Evolutionary conservation across 2,113 vertebrate genomes (phyloP), one percentile per base, ranked within the genome.

Genomic region (Neotragus moschatus): DNA sequence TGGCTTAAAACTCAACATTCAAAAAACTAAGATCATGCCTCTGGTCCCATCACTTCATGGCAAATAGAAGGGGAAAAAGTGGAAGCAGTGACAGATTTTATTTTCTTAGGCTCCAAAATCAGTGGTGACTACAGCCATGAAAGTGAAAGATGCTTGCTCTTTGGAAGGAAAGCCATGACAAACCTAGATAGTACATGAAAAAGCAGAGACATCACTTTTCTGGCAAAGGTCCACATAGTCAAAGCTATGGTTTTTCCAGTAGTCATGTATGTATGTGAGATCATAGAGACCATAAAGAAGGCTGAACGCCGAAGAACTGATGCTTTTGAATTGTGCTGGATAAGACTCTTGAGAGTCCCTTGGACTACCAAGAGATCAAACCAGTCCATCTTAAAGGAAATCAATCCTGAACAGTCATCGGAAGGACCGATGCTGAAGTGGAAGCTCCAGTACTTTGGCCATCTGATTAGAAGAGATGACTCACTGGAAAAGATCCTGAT

Each of bases 231-330:
- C 11, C 21, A 43, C 21, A 75, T 0, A 25, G 36, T 43, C 70
- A 43, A 43, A 75, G 70, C 36, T 43, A 26, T 3, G 23, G 36
- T 73, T 25, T 73, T 73, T 2, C 21, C 36, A 75, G 70, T 7
- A 75, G 23, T 26, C 23, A 43, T 15, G 12, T 14, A 26, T 43
- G 23, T 7, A 9, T 43, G 70, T 75, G 70, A 43, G 39, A 75
- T 19, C 17, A 70, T n/a, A 66, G 19, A n/a, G 66, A 73, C 36
- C 66, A 70, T 43, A 43, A 75, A 26, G 39, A 43, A 75, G 70
- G 39, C 21, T 26, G 70, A 75, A 23, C 0, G 6, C 39, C 0
- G 0, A 43, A 75, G 39, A 75, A 75, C 0, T 75, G 39, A 75
- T 13, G 39, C 39, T 43, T 75, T 43, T 75, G 70, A 43, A 43